Evolutionary conservation across 2,113 vertebrate genomes (phyloP).

Genomic region (Myocastor coypus): DNA sequence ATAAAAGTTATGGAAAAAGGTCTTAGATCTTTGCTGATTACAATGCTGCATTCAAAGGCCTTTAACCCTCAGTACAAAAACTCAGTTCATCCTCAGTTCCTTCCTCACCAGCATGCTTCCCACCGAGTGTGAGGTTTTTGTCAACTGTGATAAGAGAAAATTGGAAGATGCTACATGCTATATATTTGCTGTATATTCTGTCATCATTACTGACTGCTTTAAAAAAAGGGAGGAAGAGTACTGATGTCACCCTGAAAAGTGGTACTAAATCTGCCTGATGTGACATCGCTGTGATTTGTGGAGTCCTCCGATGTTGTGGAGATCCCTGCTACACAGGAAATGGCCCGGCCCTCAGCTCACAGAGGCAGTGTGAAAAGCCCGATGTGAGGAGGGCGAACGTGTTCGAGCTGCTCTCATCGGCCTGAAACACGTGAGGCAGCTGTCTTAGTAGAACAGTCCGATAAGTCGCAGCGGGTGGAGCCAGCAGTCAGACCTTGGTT

Average conservation of each 20-base stretch:
- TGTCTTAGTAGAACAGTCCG: neutral
- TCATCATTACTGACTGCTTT: constrained; percentile 31
- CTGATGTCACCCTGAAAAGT: neutral
- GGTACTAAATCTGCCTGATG: constrained; percentile 58
- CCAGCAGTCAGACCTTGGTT: neutral
- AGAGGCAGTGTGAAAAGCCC: neutral
- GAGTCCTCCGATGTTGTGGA: constrained; percentile 56
- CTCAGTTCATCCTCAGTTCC: too few species aligned
- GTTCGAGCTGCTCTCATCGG: constrained; percentile 42
- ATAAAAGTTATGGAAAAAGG: neutral
- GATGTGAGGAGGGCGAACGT: constrained; percentile 5
- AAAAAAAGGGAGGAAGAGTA: constrained; percentile 53
- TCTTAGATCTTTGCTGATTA: neutral
- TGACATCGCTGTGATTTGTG: neutral
- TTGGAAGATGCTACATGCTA: neutral
- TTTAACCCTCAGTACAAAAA: neutral
- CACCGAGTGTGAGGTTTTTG: neutral
- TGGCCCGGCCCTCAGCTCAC: neutral
- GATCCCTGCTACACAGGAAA: constrained; percentile 65
- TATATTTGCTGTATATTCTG: constrained; percentile 1
- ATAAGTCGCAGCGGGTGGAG: constrained; percentile 60
- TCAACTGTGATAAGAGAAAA: constrained; percentile 17
- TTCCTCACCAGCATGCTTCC: neutral
- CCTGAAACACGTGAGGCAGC: constrained; percentile 33
- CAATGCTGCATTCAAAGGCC: neutral